phyloP scores from a whole-genome alignment of 2,888 invertebrate genomes.

The Lochmaea crataegi region DNA sequence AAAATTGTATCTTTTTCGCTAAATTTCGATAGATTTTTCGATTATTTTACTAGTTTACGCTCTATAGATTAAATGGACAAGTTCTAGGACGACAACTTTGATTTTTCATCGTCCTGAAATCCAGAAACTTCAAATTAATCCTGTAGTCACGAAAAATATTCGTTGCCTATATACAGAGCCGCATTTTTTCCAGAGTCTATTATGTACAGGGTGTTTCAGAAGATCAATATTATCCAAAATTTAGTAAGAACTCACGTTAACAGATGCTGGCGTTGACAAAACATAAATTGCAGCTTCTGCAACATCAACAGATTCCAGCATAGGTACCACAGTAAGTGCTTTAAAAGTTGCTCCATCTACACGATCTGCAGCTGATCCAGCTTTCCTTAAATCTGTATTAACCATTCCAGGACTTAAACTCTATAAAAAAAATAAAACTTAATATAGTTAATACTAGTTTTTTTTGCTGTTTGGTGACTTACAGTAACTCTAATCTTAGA shows the following conservation, averaged over 20 bases:
- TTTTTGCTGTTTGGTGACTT: slow-evolving; percentile 14
- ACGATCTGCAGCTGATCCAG: neutral
- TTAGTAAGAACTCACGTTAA: neutral
- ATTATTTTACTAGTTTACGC: too few relatives aligned
- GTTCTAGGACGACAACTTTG: too few relatives aligned
- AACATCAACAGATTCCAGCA: neutral
- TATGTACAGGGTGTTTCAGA: too few relatives aligned
- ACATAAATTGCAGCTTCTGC: neutral
- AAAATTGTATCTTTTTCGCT: neutral
- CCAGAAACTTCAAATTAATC: too few relatives aligned
- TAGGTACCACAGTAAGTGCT: neutral
- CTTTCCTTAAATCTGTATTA: neutral
- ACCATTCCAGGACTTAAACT: slow-evolving; percentile 5
- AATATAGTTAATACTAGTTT: too few relatives aligned
- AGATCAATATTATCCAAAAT: too few relatives aligned
- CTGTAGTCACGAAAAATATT: too few relatives aligned
- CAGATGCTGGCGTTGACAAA: neutral
- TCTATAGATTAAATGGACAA: too few relatives aligned
- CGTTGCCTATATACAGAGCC: too few relatives aligned
- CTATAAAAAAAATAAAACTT: neutral
- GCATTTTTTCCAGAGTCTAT: too few relatives aligned
- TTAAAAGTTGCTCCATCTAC: neutral
- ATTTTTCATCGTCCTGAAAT: too few relatives aligned
- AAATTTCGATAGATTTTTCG: neutral
- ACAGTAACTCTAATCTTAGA: slow-evolving; percentile 50